Evolutionary conservation across 1,140 invertebrate species (phyloP).

Genomic region (Aphelenchoides avenae): DNA sequence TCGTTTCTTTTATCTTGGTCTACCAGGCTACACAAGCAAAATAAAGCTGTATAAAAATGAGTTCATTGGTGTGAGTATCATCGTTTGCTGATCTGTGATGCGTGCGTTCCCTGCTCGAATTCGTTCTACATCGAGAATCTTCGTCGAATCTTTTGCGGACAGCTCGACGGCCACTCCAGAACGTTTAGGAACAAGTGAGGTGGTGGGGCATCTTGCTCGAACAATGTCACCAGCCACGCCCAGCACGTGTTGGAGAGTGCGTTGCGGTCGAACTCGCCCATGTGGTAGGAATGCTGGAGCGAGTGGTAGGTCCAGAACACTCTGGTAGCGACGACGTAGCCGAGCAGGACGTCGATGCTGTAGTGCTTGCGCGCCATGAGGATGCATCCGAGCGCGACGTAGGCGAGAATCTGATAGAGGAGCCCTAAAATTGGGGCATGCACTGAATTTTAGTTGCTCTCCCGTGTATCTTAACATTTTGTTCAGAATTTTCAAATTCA

Average conservation of each 20-base stretch:
- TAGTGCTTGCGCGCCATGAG: constrained; percentile 80
- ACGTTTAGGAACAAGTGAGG: constrained; percentile 29
- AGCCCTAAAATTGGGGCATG: constrained; percentile 25
- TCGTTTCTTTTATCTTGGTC: too few relatives aligned
- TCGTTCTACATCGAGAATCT: too few relatives aligned
- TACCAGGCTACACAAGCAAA: too few relatives aligned
- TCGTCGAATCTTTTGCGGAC: constrained; percentile 21
- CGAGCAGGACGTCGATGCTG: constrained; percentile 80
- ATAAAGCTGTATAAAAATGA: too few relatives aligned
- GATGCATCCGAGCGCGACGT: constrained; percentile 73
- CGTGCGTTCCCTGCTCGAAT: too few relatives aligned
- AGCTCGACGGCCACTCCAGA: constrained; percentile 28
- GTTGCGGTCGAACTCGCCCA: constrained; percentile 21
- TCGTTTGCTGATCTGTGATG: too few relatives aligned
- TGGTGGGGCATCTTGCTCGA: constrained; percentile 30
- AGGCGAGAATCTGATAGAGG: constrained; percentile 66
- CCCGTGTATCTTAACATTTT: too few relatives aligned
- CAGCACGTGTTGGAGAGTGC: constrained; percentile 22
- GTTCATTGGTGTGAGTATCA: too few relatives aligned
- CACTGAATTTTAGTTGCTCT: too few relatives aligned
- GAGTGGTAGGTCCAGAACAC: constrained; percentile 85
- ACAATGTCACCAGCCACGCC: constrained; percentile 11
- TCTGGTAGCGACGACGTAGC: constrained; percentile 79
- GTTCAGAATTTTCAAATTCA: too few relatives aligned
- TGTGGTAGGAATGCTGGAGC: constrained; percentile 27